Conservation (phyloP, 2,888 invertebrate species). For the Lasius platythorax region DNA sequence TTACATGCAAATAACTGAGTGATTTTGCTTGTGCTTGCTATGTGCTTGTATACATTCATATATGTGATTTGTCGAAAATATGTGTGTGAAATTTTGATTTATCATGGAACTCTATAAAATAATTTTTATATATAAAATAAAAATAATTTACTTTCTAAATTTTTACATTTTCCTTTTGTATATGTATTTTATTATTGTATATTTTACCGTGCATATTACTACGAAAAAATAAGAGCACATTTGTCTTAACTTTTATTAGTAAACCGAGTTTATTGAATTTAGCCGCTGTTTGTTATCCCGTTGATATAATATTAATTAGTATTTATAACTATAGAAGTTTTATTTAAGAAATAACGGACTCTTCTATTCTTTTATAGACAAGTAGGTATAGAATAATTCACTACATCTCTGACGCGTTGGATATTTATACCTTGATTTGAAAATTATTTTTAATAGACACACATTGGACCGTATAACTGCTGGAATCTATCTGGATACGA, state of each 20-base stretch:
- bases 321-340: not conserved
- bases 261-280: not conserved
- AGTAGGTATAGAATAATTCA: not conserved
- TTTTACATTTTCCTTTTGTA: not conserved
- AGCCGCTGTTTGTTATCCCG: not conserved
- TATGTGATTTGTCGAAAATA: not conserved
- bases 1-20: slow-evolving; percentile 48
- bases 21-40: not conserved
- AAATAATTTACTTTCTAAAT: not conserved
- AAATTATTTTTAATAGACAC: no score
- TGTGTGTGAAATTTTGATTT: not conserved
- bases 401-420: not conserved
- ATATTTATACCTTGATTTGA: not conserved
- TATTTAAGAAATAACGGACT: not conserved
- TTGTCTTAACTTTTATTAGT: not conserved
- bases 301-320: not conserved
- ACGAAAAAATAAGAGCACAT: not conserved
- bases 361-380: not conserved
- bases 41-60: not conserved
- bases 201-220: not conserved
- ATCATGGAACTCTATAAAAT: not conserved
- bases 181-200: not conserved
- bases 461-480: not conserved
- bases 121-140: not conserved
- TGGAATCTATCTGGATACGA: not conserved